phyloP scores from a whole-genome alignment of 2,888 invertebrate genomes.

The Euzetes globulus region DNA sequence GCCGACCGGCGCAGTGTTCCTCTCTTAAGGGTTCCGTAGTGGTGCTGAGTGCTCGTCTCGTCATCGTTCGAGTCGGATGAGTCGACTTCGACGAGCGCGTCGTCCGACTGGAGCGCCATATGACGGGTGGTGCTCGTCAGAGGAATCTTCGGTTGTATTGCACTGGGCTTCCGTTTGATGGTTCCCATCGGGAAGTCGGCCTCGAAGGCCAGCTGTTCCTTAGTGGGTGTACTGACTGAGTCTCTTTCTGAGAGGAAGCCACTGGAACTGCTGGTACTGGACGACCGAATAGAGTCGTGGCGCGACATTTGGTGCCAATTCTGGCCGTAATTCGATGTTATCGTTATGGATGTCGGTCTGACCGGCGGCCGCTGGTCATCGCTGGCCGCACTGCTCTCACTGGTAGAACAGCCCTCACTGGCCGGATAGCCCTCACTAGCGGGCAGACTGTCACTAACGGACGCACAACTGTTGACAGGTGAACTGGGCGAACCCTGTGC shows the following conservation, averaged over 20 bases:
- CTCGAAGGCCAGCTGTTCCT: constrained; percentile 46
- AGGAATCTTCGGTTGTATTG: constrained; percentile 71
- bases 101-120: constrained; percentile 66
- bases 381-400: background rate
- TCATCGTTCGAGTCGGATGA: constrained; percentile 36
- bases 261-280: constrained; percentile 64
- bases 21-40: constrained; percentile 34
- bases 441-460: too few relatives aligned
- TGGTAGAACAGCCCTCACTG: background rate
- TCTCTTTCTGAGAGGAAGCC: constrained; percentile 60
- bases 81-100: constrained; percentile 52
- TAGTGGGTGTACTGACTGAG: constrained; percentile 39
- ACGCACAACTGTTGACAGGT: background rate
- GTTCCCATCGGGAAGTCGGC: constrained; percentile 58
- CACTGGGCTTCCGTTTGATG: constrained; percentile 80
- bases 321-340: constrained; percentile 34
- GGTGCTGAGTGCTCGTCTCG: constrained; percentile 13
- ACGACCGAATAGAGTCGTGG: constrained; percentile 55
- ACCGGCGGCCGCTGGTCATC: background rate
- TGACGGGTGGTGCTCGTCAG: constrained; percentile 82
- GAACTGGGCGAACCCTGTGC: constrained; percentile 39
- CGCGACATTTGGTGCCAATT: constrained; percentile 46
- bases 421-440: background rate
- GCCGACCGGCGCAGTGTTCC: constrained; percentile 40
- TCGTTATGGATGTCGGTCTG: background rate